Conservation (phyloP, 2,113 vertebrate species). For the Sceloporus tristichus region DNA sequence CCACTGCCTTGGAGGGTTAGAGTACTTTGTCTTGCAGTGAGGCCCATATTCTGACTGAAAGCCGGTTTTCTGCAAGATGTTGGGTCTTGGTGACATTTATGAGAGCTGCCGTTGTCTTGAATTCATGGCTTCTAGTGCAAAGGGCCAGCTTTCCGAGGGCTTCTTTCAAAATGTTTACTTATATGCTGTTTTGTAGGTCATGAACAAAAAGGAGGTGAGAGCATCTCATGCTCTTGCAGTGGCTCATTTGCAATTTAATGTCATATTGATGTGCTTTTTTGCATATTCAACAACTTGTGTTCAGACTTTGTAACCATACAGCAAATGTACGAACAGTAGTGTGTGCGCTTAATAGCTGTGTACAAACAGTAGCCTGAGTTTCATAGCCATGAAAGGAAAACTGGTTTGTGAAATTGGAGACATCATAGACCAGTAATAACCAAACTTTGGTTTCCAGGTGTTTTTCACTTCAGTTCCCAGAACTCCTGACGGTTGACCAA, state of each 20-base stretch:
- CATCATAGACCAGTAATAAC: no score
- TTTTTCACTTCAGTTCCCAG: no score
- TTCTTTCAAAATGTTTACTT: neutral
- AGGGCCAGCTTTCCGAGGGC: slow-evolving; percentile 21
- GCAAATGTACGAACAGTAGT: neutral
- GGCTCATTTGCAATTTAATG: neutral
- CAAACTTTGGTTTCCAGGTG: no score
- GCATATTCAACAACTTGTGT: neutral
- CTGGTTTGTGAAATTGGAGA: no score
- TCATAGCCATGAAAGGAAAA: neutral
- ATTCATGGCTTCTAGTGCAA: neutral
- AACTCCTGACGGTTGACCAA: no score
- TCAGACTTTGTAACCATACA: neutral
- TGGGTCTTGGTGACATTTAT: neutral
- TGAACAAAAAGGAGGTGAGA: neutral
- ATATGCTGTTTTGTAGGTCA: neutral
- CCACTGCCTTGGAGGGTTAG: neutral
- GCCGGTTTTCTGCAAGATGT: neutral
- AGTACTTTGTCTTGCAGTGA: slow-evolving; percentile 14
- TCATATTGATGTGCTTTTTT: slow-evolving; percentile 6
- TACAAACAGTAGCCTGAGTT: no score
- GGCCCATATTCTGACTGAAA: neutral
- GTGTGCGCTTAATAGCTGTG: no score
- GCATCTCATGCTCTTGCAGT: neutral
- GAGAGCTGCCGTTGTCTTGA: slow-evolving; percentile 13